Evolutionary conservation across 2,113 vertebrate species (phyloP).

Genomic region (Ciconia stormi): DNA sequence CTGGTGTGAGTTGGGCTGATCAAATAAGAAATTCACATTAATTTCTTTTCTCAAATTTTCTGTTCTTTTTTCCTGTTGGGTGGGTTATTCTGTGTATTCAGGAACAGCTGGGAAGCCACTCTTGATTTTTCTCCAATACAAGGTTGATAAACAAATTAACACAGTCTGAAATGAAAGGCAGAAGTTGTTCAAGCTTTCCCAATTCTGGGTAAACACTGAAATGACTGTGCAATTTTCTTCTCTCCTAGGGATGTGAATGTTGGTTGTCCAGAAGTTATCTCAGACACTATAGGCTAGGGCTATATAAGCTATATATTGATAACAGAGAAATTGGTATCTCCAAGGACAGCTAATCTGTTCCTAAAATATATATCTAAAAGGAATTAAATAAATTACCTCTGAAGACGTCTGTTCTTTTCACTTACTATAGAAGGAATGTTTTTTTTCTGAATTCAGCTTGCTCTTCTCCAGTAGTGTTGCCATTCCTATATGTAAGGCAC

Average conservation of each 20-base stretch:
- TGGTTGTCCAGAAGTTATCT: background rate
- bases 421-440: background rate
- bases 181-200: background rate
- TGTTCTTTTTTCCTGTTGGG: background rate
- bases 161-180: background rate
- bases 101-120: background rate
- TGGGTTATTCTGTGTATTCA: background rate
- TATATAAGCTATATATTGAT: background rate
- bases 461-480: background rate
- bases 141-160: background rate
- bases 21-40: background rate
- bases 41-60: background rate
- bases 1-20: background rate
- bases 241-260: background rate
- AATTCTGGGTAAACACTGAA: background rate
- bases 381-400: background rate
- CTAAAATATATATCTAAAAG: background rate
- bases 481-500: background rate
- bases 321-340: background rate
- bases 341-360: background rate
- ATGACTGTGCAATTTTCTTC: background rate
- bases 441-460: background rate
- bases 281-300: background rate
- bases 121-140: background rate
- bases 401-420: background rate